Percentiles rank a stretch among this genome's conserved stretches.
Evolutionary conservation across 2,113 vertebrate genomes (phyloP).

Genomic region (Trinectes maculatus): DNA sequence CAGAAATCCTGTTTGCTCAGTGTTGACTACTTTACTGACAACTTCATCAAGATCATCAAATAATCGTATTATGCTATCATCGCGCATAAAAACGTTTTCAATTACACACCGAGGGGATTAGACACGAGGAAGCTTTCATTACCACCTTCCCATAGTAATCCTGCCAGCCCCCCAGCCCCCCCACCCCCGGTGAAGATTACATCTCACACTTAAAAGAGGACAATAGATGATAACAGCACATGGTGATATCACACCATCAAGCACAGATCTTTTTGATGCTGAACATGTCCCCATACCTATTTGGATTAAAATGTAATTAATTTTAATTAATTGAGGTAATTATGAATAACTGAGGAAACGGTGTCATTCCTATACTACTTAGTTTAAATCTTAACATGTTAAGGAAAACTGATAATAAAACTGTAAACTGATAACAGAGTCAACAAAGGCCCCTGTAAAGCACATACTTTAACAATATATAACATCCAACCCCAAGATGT

Average conservation of each 20-base stretch:
- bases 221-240: constrained; percentile 28
- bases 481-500: constrained; percentile 47
- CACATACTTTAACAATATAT: constrained; percentile 26
- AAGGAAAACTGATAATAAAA: constrained; percentile 6
- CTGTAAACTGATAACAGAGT: no score
- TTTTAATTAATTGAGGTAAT: constrained; percentile 18
- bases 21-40: constrained; percentile 18
- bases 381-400: constrained; percentile 13
- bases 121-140: constrained; percentile 51
- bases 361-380: constrained; percentile 8
- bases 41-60: constrained; percentile 45
- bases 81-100: constrained; percentile 40
- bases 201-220: constrained; percentile 44
- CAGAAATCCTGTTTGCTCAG: background rate
- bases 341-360: constrained; percentile 12
- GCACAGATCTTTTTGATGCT: constrained; percentile 9
- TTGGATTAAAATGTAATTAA: constrained; percentile 27
- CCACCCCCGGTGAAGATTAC: constrained; percentile 33
- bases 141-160: constrained; percentile 52
- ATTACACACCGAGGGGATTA: constrained; percentile 55
- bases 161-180: constrained; percentile 10
- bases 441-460: constrained; percentile 25
- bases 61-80: constrained; percentile 38
- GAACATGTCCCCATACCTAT: background rate
- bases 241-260: constrained; percentile 22